Conservation (phyloP, 2,797 vertebrate species). For the Acrossocheilus wenchowensis region DNA sequence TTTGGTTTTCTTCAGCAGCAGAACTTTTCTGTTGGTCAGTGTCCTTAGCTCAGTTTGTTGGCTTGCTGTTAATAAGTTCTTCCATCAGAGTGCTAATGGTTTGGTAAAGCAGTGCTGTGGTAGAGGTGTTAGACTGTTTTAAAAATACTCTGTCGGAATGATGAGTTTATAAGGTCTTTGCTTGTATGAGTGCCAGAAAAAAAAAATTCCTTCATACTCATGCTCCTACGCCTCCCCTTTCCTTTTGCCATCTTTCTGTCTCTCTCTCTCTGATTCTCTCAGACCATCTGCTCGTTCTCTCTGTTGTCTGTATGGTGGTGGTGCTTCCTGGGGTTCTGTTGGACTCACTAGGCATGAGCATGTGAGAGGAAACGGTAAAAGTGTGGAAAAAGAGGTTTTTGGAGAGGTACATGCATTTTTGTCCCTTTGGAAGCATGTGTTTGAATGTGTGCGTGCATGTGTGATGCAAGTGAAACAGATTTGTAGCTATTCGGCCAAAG, state of each 20-base stretch:
- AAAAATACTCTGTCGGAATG: conserved; percentile 41
- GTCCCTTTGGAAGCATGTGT: neutral
- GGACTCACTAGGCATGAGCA: conserved; percentile 47
- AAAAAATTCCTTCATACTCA: conserved; percentile 25
- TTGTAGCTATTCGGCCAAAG: conserved; percentile 11
- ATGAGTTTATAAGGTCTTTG: conserved; percentile 37
- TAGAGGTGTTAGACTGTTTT: conserved; percentile 40
- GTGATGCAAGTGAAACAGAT: conserved; percentile 33
- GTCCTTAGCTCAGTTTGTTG: neutral
- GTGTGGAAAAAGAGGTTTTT: conserved; percentile 25
- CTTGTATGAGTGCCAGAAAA: conserved; percentile 36
- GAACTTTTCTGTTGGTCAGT: conserved; percentile 6
- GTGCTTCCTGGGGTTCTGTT: conserved; percentile 57
- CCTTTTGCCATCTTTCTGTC: conserved; percentile 25
- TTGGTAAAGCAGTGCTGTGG: conserved; percentile 14
- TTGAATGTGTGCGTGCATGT: neutral
- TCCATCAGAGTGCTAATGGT: neutral
- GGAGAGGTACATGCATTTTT: conserved; percentile 15
- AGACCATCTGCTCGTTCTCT: conserved; percentile 58
- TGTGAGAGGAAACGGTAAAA: conserved; percentile 37
- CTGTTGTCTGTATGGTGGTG: conserved; percentile 51
- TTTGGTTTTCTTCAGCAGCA: neutral
- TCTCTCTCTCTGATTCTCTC: conserved; percentile 41
- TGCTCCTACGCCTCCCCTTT: conserved; percentile 29
- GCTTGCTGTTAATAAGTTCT: neutral